Base-by-base conservation (phyloP, 2,888 invertebrate genomes). In the Sarcophaga carnaria region DNA sequence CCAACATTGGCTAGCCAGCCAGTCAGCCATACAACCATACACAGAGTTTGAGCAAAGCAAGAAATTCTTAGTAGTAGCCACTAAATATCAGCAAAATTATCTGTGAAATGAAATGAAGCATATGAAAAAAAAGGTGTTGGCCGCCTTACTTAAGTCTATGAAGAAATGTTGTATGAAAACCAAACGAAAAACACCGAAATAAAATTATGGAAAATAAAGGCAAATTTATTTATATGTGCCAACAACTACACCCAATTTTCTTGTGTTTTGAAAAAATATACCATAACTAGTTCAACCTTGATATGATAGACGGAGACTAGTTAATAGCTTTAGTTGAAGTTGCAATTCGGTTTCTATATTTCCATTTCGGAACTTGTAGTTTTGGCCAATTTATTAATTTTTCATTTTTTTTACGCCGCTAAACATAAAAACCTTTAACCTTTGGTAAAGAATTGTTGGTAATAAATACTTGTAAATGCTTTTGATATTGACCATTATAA, bases 281-380 rank as follows among this genome's bases (percentile, higher is more conserved):
- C 54, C 54, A 54, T 89, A 88, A 88, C 87, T 88, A 85, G 89
- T 88, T 88, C 89, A 89, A 89, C 89, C 89, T 89, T 89, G 89
- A 88, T 88, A 84, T 78, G 75, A 87, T 70, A 75, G 62, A 69
- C 49, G 70, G 47, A 71, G 80, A 75, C 80, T 80, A 81, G 83
- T 83, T 87, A 83, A 86, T 79, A 66, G 64, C 62, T 81, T 84
- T 54, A 81, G 70, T 67, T 70, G 63, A 71, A 63, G 59, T 49
- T 74, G 63, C 75, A 63, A 59, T 60, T 75, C 25, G 10, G 45
- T 70, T 81, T 78, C n/a, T 17, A 63, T 59, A 22, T n/a, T 62
- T 25, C n/a, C 60, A 14, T 59, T 37, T 47, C 3, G 10, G 27
- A 49, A 59, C 20, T 47, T 25, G 60, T 45, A 66, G 66, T 76